These are phyloP conservation scores for Drosophila suboccidentalis DNA, from an alignment of 2,888 invertebrate species.

Conservation along the genomic window DNA sequence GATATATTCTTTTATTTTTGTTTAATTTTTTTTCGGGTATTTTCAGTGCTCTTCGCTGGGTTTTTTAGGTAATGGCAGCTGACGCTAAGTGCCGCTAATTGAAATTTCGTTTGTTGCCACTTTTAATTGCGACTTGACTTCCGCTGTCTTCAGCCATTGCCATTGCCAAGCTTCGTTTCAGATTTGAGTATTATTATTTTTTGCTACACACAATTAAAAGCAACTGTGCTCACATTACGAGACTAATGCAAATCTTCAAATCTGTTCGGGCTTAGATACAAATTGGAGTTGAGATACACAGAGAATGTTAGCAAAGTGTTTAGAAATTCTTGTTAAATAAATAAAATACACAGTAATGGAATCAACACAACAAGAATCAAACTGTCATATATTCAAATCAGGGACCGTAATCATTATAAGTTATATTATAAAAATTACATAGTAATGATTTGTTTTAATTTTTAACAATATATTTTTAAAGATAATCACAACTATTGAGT, in stretches of 20 bases:
- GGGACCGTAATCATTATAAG: too few relatives aligned
- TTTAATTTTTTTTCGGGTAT: conserved; percentile 26
- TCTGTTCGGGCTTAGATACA: neutral
- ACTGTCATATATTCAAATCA: too few relatives aligned
- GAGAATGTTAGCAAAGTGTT: neutral
- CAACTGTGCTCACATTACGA: conserved; percentile 59
- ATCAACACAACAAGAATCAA: too few relatives aligned
- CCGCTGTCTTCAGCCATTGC: conserved; percentile 40
- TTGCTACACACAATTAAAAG: conserved; percentile 58
- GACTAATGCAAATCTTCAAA: conserved; percentile 20
- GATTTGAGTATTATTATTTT: conserved; percentile 42
- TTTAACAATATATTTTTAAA: too few relatives aligned
- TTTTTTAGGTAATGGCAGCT: conserved; percentile 69
- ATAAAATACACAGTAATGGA: too few relatives aligned
- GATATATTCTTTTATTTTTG: conserved; percentile 48
- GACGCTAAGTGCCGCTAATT: conserved; percentile 80
- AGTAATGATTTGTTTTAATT: too few relatives aligned
- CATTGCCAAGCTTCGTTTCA: conserved; percentile 45
- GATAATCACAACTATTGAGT: too few relatives aligned
- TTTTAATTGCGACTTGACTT: conserved; percentile 68
- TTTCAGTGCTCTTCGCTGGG: conserved; percentile 13
- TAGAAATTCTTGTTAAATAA: neutral
- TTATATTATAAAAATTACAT: too few relatives aligned
- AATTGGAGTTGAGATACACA: neutral
- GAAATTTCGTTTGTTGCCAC: conserved; percentile 76